phyloP scores from a whole-genome alignment of 2,888 invertebrate species.

The Oasisia sp. region DNA sequence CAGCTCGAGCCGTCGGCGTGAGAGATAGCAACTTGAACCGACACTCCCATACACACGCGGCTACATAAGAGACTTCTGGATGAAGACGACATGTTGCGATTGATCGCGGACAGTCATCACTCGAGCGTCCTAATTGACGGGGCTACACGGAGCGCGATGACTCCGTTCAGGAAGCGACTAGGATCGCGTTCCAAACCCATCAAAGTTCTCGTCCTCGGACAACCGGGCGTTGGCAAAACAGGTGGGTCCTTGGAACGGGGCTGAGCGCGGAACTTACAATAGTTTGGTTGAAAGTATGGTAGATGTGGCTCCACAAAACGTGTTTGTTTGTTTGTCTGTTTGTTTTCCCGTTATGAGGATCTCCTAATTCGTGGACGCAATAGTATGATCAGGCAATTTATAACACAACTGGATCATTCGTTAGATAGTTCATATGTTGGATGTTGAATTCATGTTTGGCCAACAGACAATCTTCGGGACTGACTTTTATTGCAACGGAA shows the following conservation, averaged over 20 bases:
- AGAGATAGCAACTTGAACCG: not conserved
- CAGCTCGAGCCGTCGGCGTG: not conserved
- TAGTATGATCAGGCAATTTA: too few species aligned
- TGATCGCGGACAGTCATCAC: not conserved
- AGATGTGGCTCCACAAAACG: too few species aligned
- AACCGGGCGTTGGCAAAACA: constrained; percentile 10
- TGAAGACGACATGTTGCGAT: not conserved
- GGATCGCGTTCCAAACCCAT: constrained; percentile 17
- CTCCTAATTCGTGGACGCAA: too few species aligned
- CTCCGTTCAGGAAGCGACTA: not conserved
- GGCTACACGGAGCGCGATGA: not conserved
- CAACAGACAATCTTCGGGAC: too few species aligned
- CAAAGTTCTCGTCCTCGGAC: not conserved
- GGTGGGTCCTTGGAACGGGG: not conserved
- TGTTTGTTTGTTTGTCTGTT: too few species aligned
- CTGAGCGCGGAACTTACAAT: too few species aligned
- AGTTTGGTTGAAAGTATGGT: too few species aligned
- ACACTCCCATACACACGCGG: not conserved
- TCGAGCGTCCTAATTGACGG: not conserved
- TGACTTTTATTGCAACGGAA: too few species aligned
- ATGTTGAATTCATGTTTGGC: too few species aligned
- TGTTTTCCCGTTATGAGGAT: too few species aligned
- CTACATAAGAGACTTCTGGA: not conserved
- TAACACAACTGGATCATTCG: too few species aligned
- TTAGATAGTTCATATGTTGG: too few species aligned